Percentiles rank a stretch among this genome's conserved stretches.
Evolutionary conservation across 64 coral and sea anemone genomes (phyloP).

Genomic region (Porites australiensis): DNA sequence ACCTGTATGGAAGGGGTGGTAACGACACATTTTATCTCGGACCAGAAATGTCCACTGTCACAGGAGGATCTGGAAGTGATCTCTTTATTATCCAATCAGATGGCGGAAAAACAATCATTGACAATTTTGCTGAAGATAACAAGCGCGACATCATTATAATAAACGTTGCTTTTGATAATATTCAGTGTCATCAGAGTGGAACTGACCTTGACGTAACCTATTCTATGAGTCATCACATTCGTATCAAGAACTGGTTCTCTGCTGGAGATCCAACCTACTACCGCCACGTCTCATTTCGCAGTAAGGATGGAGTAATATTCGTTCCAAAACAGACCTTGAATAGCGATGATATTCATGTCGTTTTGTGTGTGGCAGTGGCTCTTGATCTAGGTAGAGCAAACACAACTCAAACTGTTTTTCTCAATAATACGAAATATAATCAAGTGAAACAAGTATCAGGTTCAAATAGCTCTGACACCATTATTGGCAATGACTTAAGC

Average conservation of each 20-base stretch:
- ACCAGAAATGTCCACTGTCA: constrained; percentile 48
- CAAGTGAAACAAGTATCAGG: constrained; percentile 24
- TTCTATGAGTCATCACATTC: constrained; percentile 56
- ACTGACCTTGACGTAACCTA: constrained; percentile 28
- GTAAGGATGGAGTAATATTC: constrained; percentile 55
- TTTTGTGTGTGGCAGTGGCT: constrained; percentile 46
- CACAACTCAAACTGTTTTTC: neutral
- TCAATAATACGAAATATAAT: neutral
- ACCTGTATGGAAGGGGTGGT: constrained; percentile 64
- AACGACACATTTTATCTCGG: constrained; percentile 71
- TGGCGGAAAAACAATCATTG: constrained; percentile 68
- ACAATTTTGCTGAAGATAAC: constrained; percentile 71
- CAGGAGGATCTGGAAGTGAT: constrained; percentile 64
- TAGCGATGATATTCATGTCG: neutral
- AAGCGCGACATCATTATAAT: constrained; percentile 57
- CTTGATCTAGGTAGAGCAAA: constrained; percentile 36
- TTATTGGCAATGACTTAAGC: constrained; percentile 44
- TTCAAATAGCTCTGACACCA: constrained; percentile 5
- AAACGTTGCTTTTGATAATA: constrained; percentile 39
- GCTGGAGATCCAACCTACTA: constrained; percentile 35
- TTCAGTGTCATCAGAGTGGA: constrained; percentile 14
- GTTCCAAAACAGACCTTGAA: neutral
- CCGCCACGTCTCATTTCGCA: constrained; percentile 62
- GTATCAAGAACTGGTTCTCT: constrained; percentile 64
- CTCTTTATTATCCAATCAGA: constrained; percentile 68